Base-by-base conservation (phyloP, 2,888 invertebrate species). In the Trichogramma dendrolimi region DNA sequence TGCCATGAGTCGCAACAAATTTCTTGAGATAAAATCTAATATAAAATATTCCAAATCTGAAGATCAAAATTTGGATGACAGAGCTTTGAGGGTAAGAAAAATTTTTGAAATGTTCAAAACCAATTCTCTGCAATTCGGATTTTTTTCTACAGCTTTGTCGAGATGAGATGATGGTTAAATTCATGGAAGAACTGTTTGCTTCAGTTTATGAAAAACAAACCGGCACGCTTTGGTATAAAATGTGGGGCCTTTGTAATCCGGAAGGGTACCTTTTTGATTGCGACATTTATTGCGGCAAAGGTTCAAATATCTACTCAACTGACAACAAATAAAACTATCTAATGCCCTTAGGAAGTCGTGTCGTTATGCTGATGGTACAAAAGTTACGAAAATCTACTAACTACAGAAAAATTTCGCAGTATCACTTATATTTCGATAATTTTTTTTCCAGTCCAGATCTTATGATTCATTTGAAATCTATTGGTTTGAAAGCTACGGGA, bases 101-200 rank as follows among this genome's bases (percentile, higher is more conserved):
- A 27, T 63, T 59, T 39, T 64, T 41, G 49, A 63, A 58, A 58
- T 66, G 57, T 66, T 64, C 4, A 62, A 58, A 27, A 64, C 51
- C 48, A 64, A 67, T 54, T 44, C n/a, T 42, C 47, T 39, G 50
- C 66, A 60, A 50, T 66, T 66, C 58, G 66, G 51, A 8, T n/a
- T 60, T 61, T 66, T 63, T 58, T 59, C 51, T 39, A 52, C 64
- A 48, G 66, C 62, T 62, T 58, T 64, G 38, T 61, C 60, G 46
- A 5, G 57, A 67, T 44, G 62, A 61, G 55, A 65, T 67, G 63
- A 63, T 67, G 61, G 63, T 62, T 11, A 58, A 60, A 63, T 63
- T 58, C 56, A 59, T 56, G 63, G 61, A 63, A 61, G 59, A 59
- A 59, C 62, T 14, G 38, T 46, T 39, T 52, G 56, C 39, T 10